Evolutionary conservation across 1,140 invertebrate species (phyloP), one percentile per base, ranked within the genome.

Genomic region (Coelopa frigida): DNA sequence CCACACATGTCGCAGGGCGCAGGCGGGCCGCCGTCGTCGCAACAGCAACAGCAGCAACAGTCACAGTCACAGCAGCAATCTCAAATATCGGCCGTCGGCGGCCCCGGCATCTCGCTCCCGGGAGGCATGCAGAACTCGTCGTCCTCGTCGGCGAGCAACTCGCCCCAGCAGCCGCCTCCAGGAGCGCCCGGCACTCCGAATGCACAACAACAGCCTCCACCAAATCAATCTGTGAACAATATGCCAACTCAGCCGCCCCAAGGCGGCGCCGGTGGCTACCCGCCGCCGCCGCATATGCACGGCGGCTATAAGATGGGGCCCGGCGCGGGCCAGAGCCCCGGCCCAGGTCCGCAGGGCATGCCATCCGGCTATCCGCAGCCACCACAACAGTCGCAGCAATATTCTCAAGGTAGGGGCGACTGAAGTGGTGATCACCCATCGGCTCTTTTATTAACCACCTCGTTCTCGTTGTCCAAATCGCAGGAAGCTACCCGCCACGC

Each of bases 11-110:
- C n/a, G n/a, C n/a, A n/a, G n/a, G 64, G 80, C 78, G 65, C 74
- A 76, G 82, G 87, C 58, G 84, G 84, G 61, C 81, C 84, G 55
- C 78, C 80, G 54, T 78, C 79, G 62, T 77, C 82, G 52, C 51
- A 31, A 48, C 45, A 48, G 22, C 52, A 54, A 39, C 42, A 44
- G 43, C 52, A 54, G 48, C 55, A 65, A 36, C 71, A 32, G 29
- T 14, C 44, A 50, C 62, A 61, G 62, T 62, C 59, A 56, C 62
- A 63, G 53, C 63, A 66, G 48, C 63, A 65, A 57, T 56, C 59
- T 15, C 60, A 33, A 44, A 22, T 12, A n/a, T n/a, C 26, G 14
- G n/a, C 38, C 14, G 35, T 44, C 5, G 42, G 42, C 14, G 41
- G 47, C 21, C 46, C 41, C 14, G 41, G 41, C 31, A n/a, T n/a